Evolutionary conservation across 2,888 invertebrate species (phyloP), one percentile per base, ranked within the genome.

Genomic region (Athalia circularis): DNA sequence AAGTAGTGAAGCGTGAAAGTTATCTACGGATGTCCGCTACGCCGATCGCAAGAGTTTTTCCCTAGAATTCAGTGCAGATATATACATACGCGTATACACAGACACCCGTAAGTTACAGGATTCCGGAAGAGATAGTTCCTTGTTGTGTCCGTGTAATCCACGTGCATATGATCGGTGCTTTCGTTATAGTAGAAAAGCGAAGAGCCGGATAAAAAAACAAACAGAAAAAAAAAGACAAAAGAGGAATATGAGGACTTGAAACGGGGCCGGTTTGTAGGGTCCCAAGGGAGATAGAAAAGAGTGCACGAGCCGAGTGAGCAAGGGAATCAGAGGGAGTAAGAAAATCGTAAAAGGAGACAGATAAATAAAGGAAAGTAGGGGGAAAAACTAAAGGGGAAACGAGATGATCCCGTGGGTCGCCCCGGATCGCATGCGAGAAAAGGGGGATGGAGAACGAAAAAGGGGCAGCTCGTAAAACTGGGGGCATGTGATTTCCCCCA

Each of bases 401-500:
- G 75, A 47, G 75, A 50, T 11, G 75, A 61, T 13, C 50, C 52
- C 43, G 61, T 43, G 54, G 54, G 65, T 76, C 54, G 29, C 47
- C 50, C 29, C 76, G 29, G 29, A 29, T 29, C 45, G 48, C 52
- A 54, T 48, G 65, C 67, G 61, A 43, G 77, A 13, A 72, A 50
- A 70, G 57, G 65, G 65, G 29, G 29, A 29, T 29, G 29, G 29
- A 29, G 29, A 29, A 29, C 29, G 29, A 57, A 65, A 62, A 45
- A 62, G 77, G 43, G 61, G 70, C 43, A 50, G 70, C 87, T 87
- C 87, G 85, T 88, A 88, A 87, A 88, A 88, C 86, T 85, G 83
- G 86, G 86, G 87, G 85, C 88, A 87, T 86, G 87, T 88, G 88
- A 88, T 88, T 88, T 88, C 88, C 88, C 88, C 85, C 84, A 88